Evolutionary conservation across 2,888 invertebrate species (phyloP), one percentile per base, ranked within the genome.

Genomic region (Lasioglossum marginatum): DNA sequence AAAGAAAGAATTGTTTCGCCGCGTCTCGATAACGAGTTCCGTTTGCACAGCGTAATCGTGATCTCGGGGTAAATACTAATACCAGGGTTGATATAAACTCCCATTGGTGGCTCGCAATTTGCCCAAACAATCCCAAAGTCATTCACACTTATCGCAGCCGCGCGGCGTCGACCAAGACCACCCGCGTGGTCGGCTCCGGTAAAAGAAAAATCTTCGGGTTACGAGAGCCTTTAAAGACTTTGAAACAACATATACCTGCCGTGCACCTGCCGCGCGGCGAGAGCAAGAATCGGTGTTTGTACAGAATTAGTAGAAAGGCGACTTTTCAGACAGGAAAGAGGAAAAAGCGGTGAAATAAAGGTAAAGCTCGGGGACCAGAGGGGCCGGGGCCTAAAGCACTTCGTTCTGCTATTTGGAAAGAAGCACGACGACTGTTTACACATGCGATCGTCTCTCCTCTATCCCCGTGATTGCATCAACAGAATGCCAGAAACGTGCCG

Each of bases 221-320:
- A 88, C 82, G 83, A 89, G 89, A 88, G 89, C 83, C 89, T 89
- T 92, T 89, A 86, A 91, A 92, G 90, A 91, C 90, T 92, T 90
- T 91, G 91, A 92, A 92, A 93, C 93, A 94, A 93, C 92, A 93
- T 92, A 93, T 94, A 94, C 93, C 93, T 94, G 92, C 87, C 77
- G 82, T 88, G 86, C 93, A 92, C 92, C 91, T 92, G 93, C 91
- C 52, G 52, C 88, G 79, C 83, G 73, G 79, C 86, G 80, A 34
- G 43, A 76, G 73, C 83, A 83, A 86, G 89, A 85, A 86, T 83
- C 78, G 85, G 81, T 91, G 88, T 93, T 93, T 92, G 91, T 87
- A 87, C 77, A 89, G 92, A 93, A 93, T 93, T 93, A 93, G 92
- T 93, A 83, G 88, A 89, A 89, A 90, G 90, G 86, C 91, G 90